phyloP scores from a whole-genome alignment of 2,797 vertebrate genomes.

The Ceyx erithaca region DNA sequence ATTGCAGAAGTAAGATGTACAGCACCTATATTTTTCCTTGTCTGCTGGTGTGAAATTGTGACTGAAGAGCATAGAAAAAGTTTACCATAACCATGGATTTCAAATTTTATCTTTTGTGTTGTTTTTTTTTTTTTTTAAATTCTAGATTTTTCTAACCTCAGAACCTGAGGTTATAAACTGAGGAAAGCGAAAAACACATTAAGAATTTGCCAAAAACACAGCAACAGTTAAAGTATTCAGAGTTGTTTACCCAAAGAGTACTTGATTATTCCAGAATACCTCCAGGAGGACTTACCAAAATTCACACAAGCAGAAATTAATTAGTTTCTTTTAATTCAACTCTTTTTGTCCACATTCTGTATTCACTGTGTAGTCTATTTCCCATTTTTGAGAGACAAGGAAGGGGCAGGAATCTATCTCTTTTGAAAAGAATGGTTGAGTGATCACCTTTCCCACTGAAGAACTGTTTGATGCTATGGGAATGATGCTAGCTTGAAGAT shows the following conservation, averaged over 20 bases:
- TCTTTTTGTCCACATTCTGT: background rate
- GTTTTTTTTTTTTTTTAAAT: background rate
- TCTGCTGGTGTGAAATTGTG: background rate
- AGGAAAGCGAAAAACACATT: background rate
- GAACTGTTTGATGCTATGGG: background rate
- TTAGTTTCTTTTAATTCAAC: background rate
- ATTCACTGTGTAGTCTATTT: background rate
- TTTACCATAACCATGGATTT: background rate
- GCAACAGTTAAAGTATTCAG: background rate
- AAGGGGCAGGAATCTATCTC: background rate
- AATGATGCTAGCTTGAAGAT: background rate
- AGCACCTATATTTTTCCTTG: background rate
- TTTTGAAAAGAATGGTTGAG: background rate
- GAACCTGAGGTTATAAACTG: background rate
- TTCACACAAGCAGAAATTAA: background rate
- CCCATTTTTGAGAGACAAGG: background rate
- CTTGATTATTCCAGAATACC: background rate
- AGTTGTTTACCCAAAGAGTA: background rate
- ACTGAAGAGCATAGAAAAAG: background rate
- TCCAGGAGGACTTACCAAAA: background rate
- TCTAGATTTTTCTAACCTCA: background rate
- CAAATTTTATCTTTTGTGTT: background rate
- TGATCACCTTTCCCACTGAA: background rate
- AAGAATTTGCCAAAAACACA: background rate
- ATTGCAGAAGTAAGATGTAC: background rate